Base-by-base conservation (phyloP, 2,888 invertebrate genomes). In the Chrysopilus asiliformis region DNA sequence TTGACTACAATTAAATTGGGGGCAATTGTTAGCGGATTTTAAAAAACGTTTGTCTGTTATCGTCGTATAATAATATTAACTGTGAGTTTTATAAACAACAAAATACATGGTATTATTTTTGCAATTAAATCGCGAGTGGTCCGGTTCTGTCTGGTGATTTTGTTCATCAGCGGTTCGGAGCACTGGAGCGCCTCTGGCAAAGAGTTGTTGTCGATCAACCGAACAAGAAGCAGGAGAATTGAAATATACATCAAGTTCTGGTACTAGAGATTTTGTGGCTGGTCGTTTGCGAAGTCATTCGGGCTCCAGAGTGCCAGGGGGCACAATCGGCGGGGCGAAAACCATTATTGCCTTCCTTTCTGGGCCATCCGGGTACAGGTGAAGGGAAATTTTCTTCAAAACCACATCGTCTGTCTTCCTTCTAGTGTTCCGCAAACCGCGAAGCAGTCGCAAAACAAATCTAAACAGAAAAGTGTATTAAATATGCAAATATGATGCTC, bases 161-260 rank as follows among this genome's bases (percentile, higher is more conserved):
- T 94, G 30, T 72, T 74, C 77, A 95, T 83, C 27, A 97, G 63
- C 0, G 55, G 45, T 53, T 93, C 86, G 0, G 87, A 84, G 56
- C 93, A 94, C 39, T 76, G 72, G 5, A 82, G 76, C 15, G 93
- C 91, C 49, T 83, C 81, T 44, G 76, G 71, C 38, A 83, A 66
- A 55, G 80, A 81, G 45, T 76, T 76, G n/a, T 76, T 77, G 60
- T 97, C 95, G 36, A 95, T 75, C 36, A 95, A 68, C 56, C 84
- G 79, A 2, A 97, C 75, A 38, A 95, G 67, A 27, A 93, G 75
- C 36, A 97, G 64, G 14, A 97, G 67, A 64, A n/a, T 94, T 85
- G 38, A 94, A 74, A 55, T 95, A 97, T 2, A 81, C 82, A 65
- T 95, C 95, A 2, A 93, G 84, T 65, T 97, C 95, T 2, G 93